Base-by-base conservation (phyloP, 92 coral and sea anemone species). In the Porites evermanni region DNA sequence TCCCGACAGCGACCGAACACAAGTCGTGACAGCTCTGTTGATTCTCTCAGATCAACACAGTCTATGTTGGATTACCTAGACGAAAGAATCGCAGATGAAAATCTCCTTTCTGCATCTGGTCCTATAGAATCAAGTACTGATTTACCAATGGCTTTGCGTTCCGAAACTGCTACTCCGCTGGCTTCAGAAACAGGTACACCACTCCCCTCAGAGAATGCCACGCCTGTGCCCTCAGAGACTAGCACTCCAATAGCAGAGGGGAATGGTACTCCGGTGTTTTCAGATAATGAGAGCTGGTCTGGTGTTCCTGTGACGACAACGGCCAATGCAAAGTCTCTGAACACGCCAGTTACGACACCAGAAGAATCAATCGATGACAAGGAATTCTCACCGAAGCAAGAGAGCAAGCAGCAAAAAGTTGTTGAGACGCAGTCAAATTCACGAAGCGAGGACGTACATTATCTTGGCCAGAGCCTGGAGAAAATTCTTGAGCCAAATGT, bases 1-100 rank as follows among this genome's bases (percentile, higher is more conserved):
- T 52, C 80, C 29, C 74, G 87, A 64, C 87, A 73, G 20, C 80
- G 87, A 2, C 53, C 80, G 20, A 83, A 65, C 74, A 51, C 69
- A 26, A 83, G 87, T 75, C 87, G 87, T 1, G 87, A 83, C 38
- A 83, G 87, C 20, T 83, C 87, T 3, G 80, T 74, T 14, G 87
- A 83, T 52, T 83, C 87, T 12, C 72, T 83, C 60, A 13, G 87
- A 74, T 83, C 87, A 20, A 74, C 79, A 16, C 79, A 73, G 74
- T 83, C 87, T 18, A 74, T 83, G 87, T 53, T 83, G 54, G 87
- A 83, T 53, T 73, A 63, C 64, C 50, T 83, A 7, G 87, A 83
- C 64, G 79, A 73, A 47, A 83, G 74, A 18, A 83, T 64, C 20
- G 74, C 19, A 20, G 53, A 53, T 56, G 78, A 38, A 81, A 81